Conservation (phyloP, 2,888 invertebrate species). For the Punctoribates punctum region DNA sequence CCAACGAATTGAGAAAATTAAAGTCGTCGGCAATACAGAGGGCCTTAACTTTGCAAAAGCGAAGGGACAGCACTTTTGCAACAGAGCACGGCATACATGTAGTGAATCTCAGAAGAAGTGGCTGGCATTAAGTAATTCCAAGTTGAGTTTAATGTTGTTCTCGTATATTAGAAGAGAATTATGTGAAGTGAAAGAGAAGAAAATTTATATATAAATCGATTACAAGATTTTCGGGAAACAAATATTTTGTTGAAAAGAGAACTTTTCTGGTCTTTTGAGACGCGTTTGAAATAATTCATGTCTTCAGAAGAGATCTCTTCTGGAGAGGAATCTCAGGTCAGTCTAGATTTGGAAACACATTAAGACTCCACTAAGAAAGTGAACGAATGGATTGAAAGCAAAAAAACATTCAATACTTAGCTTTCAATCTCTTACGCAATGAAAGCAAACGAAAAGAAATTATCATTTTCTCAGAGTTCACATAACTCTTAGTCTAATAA, state of each 20-base stretch:
- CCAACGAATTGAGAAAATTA: background rate
- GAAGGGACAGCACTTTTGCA: background rate
- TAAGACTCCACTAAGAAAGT: background rate
- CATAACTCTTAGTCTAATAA: background rate
- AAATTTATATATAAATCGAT: background rate
- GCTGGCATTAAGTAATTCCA: background rate
- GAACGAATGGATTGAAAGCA: background rate
- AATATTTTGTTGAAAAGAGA: constrained; percentile 20
- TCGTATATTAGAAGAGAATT: background rate
- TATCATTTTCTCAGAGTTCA: too few relatives aligned
- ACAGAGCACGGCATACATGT: background rate
- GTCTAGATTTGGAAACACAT: background rate
- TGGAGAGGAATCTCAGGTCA: background rate
- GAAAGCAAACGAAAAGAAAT: too few relatives aligned
- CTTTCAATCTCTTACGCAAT: too few relatives aligned
- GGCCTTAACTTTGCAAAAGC: background rate
- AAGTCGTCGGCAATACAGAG: constrained; percentile 15
- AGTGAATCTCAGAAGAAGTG: constrained; percentile 1
- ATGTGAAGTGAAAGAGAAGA: background rate
- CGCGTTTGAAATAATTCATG: constrained; percentile 28
- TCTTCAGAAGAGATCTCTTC: background rate
- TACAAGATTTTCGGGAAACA: constrained; percentile 21
- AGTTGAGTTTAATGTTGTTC: constrained; percentile 20
- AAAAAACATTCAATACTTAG: background rate
- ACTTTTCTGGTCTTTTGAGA: constrained; percentile 21